Percentiles rank a stretch among this genome's conserved stretches.
Conservation (phyloP, 2,113 vertebrate species). For the Pungitius pungitius region DNA sequence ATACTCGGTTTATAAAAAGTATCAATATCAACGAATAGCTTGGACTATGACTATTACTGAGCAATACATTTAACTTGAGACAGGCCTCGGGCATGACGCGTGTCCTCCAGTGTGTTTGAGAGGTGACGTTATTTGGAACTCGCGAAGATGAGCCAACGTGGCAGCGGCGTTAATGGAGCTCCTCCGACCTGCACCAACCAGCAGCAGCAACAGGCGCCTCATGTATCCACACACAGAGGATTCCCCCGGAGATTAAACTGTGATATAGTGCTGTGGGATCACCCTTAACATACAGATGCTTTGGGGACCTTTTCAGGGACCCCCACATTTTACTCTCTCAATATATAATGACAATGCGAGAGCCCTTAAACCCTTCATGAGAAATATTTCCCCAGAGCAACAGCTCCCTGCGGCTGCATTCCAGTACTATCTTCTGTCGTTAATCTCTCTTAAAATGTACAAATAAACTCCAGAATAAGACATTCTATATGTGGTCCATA, state of each 20-base stretch:
- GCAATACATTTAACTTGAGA: constrained; percentile 13
- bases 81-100: constrained; percentile 8
- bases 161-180: constrained; percentile 61
- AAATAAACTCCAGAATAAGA: neutral
- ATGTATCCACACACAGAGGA: constrained; percentile 67
- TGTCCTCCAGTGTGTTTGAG: constrained; percentile 18
- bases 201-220: constrained; percentile 54
- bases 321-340: constrained; percentile 56
- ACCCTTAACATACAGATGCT: constrained; percentile 48
- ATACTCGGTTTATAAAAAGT: neutral
- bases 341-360: constrained; percentile 65
- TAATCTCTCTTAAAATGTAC: constrained; percentile 31
- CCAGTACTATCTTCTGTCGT: constrained; percentile 26
- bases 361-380: constrained; percentile 49
- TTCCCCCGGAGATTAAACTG: constrained; percentile 64
- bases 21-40: constrained; percentile 7
- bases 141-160: constrained; percentile 65
- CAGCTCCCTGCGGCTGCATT: constrained; percentile 24
- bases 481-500: neutral
- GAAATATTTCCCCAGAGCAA: constrained; percentile 28
- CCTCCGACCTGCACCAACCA: constrained; percentile 46
- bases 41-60: neutral
- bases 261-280: constrained; percentile 67
- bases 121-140: constrained; percentile 69
- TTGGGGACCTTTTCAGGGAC: constrained; percentile 55